Evolutionary conservation across 1,140 invertebrate species (phyloP), one percentile per base, ranked within the genome.

Genomic region (Nixonia krombeini): DNA sequence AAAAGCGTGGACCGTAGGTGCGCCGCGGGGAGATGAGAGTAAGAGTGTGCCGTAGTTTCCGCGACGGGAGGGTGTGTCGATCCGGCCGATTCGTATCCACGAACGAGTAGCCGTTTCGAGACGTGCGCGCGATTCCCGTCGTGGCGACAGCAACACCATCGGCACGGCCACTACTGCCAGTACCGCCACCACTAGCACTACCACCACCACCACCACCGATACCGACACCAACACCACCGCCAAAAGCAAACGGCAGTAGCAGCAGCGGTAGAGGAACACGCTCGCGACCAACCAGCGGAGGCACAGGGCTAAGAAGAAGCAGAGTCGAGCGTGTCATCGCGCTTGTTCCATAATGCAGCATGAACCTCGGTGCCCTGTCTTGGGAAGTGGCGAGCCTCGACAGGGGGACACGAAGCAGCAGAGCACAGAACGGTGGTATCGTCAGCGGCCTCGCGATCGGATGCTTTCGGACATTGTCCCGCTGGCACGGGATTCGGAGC

Each of bases 331-430:
- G 70, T 66, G 70, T 65, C 65, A 67, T 69, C 57, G 70, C 65
- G 72, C 71, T 63, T 38, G 79, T 76, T 67, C 68, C 79, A 84
- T 80, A 75, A 84, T 84, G 83, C 82, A 84, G 81, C 78, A 85
- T 84, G 83, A 83, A 80, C 82, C 77, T 73, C 80, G 73, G 78
- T 74, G 72, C 57, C 78, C 75, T 74, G 78, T 74, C 74, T 50
- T 77, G 76, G 79, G 76, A 83, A 78, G 74, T 79, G 65, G 75
- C 68, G 76, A 82, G 77, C 73, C 75, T 82, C 75, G 74, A 73
- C 79, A 80, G 80, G 79, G 77, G 74, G 73, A 78, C 59, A 69
- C 74, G 59, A 63, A 44, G 61, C 47, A 45, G 44, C 46, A 51
- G 56, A 52, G 64, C 53, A 69, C 53, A 46, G 42, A 37, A 58